Conservation (phyloP, 2,888 invertebrate genomes). For the Zelleria hepariella region DNA sequence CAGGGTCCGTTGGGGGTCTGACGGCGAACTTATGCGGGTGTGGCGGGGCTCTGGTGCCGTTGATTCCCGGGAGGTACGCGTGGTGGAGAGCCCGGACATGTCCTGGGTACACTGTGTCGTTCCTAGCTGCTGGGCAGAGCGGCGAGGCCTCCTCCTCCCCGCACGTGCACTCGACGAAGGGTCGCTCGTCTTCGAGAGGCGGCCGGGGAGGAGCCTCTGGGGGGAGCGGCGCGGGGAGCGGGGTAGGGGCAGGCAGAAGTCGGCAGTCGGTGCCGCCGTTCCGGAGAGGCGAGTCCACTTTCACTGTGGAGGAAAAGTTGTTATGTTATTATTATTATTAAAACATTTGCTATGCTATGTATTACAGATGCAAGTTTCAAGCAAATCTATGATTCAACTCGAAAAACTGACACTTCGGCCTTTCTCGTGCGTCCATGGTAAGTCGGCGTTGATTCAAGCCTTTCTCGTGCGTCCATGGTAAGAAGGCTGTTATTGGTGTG, state of each 20-base stretch:
- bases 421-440: too few species aligned
- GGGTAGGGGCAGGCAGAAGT: conserved; percentile 9
- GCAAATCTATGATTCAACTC: too few species aligned
- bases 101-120: conserved; percentile 49
- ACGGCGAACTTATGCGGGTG: conserved; percentile 52
- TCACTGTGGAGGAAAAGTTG: conserved; percentile 21
- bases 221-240: conserved; percentile 10
- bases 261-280: conserved; percentile 31
- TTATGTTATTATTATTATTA: neutral
- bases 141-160: conserved; percentile 24
- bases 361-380: neutral
- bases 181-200: conserved; percentile 45
- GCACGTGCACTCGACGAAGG: conserved; percentile 42
- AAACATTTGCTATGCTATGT: neutral
- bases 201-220: conserved; percentile 19
- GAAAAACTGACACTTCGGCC: too few species aligned
- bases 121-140: conserved; percentile 52
- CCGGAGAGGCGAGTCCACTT: conserved; percentile 49
- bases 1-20: conserved; percentile 34
- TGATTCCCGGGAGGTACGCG: conserved; percentile 69
- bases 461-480: too few species aligned
- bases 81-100: conserved; percentile 71
- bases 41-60: conserved; percentile 69
- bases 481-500: too few species aligned
- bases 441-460: too few species aligned